A percentile compares a stretch with the other conserved stretches of the same genome.
Evolutionary conservation across 1,140 invertebrate genomes (phyloP).

Genomic region (Penaeus japonicus): DNA sequence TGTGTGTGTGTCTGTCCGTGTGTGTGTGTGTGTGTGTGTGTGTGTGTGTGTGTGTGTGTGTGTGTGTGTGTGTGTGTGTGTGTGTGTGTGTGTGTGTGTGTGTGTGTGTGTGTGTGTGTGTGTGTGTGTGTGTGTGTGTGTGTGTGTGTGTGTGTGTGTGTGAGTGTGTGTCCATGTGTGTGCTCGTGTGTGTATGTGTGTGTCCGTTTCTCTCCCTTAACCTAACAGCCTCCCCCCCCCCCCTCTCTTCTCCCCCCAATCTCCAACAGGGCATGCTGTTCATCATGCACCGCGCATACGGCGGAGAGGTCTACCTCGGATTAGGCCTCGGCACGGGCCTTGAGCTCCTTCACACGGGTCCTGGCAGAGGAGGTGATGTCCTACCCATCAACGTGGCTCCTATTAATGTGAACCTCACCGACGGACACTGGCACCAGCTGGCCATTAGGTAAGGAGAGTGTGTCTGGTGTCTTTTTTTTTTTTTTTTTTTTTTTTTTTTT

Average conservation of each 20-base stretch:
- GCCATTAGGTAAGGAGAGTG: slow-evolving; percentile 27
- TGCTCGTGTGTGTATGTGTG: not conserved
- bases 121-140: not conserved
- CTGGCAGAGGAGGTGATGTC: slow-evolving; percentile 17
- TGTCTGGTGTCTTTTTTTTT: too few species aligned
- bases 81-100: too few species aligned
- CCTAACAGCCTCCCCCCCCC: not conserved
- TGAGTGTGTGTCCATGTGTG: slow-evolving; percentile 1
- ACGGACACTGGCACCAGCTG: slow-evolving; percentile 42
- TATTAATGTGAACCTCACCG: slow-evolving; percentile 45
- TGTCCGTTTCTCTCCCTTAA: not conserved
- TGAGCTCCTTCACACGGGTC: slow-evolving; percentile 44
- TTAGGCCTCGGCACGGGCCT: slow-evolving; percentile 36
- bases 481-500: too few species aligned
- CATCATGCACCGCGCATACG: slow-evolving; percentile 48
- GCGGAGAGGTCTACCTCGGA: slow-evolving; percentile 43
- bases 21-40: too few species aligned
- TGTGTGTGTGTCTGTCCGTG: too few species aligned
- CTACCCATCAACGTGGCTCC: slow-evolving; percentile 39
- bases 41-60: too few species aligned
- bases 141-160: not conserved
- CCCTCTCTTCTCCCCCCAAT: too few species aligned
- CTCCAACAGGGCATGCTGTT: slow-evolving; percentile 42
- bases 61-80: too few species aligned
- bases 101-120: too few species aligned